A percentile compares a stretch with the other conserved stretches of the same genome.
Conservation (phyloP, 2,797 vertebrate species). For the Cottoperca gobio region DNA sequence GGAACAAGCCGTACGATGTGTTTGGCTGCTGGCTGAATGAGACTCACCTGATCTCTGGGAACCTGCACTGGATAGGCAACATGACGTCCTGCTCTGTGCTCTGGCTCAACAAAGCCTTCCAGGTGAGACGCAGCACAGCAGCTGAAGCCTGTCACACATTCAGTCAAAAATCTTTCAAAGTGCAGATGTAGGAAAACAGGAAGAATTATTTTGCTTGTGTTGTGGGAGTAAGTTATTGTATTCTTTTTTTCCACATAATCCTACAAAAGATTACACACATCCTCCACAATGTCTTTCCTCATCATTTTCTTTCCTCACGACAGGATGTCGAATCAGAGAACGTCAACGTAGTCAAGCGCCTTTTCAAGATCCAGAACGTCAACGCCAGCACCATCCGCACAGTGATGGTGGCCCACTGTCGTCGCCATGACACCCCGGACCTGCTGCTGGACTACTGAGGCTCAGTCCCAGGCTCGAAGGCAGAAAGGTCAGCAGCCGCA, state of each 20-base stretch:
- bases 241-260: too few species aligned
- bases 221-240: too few species aligned
- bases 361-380: conserved; percentile 98
- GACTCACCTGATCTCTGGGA: conserved; percentile 96
- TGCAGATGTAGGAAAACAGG: too few species aligned
- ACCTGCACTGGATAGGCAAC: conserved; percentile 96
- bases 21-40: conserved; percentile 99
- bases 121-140: conserved; percentile 82
- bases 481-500: conserved; percentile 62
- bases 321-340: conserved; percentile 97
- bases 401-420: conserved; percentile 97
- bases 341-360: conserved; percentile 95
- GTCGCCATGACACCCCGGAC: conserved; percentile 90
- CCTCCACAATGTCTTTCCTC: background rate
- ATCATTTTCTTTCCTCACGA: background rate
- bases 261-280: background rate
- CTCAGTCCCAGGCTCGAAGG: conserved; percentile 77
- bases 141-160: background rate
- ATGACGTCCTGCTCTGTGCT: conserved; percentile 97
- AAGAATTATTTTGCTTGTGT: too few species aligned
- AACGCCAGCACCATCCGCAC: conserved; percentile 98
- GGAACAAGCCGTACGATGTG: conserved; percentile 97
- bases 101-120: conserved; percentile 99
- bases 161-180: background rate
- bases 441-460: conserved; percentile 89